Conservation (phyloP, 1,140 invertebrate genomes). For the Asobara japonica region DNA sequence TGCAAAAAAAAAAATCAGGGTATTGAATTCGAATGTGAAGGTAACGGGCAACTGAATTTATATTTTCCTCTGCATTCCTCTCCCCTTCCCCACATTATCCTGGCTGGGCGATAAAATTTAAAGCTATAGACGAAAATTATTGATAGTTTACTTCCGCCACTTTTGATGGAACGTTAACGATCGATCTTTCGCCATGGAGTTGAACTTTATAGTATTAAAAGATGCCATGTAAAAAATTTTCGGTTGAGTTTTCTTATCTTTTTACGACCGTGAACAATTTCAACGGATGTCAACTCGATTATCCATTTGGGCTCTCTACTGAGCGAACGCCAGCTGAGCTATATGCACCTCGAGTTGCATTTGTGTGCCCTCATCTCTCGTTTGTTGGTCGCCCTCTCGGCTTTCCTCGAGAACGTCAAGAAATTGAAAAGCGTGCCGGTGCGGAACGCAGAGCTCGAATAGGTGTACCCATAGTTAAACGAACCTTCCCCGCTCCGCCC, state of each 20-base stretch:
- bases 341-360: constrained; percentile 1
- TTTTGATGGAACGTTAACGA: constrained; percentile 35
- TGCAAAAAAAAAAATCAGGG: background rate
- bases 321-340: constrained; percentile 31
- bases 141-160: constrained; percentile 7
- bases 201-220: background rate
- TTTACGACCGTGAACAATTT: constrained; percentile 23
- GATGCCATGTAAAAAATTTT: background rate
- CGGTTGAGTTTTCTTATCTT: background rate
- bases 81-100: no score
- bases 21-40: background rate
- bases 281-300: constrained; percentile 40
- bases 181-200: constrained; percentile 26
- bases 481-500: background rate
- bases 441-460: constrained; percentile 44
- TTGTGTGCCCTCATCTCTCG: constrained; percentile 14
- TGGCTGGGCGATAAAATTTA: background rate
- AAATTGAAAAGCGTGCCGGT: constrained; percentile 51
- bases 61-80: background rate
- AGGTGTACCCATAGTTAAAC: constrained; percentile 33
- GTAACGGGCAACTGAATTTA: background rate
- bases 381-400: constrained; percentile 22
- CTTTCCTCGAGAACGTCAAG: constrained; percentile 25
- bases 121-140: constrained; percentile 5
- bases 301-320: constrained; percentile 33